These are phyloP conservation scores for Eulithis testata DNA, from an alignment of 2,888 invertebrate genomes.

Conservation along the genomic window DNA sequence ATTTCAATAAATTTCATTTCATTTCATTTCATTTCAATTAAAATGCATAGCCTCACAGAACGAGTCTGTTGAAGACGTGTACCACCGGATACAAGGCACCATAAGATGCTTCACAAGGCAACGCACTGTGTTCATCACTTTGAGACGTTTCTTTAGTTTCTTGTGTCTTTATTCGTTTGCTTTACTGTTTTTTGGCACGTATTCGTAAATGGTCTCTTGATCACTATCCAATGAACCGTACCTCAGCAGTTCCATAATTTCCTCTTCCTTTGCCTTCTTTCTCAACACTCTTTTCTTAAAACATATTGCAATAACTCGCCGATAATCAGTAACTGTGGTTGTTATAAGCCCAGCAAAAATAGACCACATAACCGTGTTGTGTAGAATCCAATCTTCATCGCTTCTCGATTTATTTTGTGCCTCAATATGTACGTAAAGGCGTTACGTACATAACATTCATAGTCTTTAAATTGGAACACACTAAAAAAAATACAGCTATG, in stretches of 20 bases:
- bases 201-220: constrained; percentile 51
- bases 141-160: too few relatives aligned
- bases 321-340: constrained; percentile 43
- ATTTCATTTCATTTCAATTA: too few relatives aligned
- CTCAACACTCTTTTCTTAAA: constrained; percentile 28
- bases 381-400: constrained; percentile 51
- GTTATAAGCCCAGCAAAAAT: constrained; percentile 42
- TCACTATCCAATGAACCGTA: constrained; percentile 47
- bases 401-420: constrained; percentile 40
- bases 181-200: constrained; percentile 34
- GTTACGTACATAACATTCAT: too few relatives aligned
- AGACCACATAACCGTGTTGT: constrained; percentile 57
- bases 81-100: too few relatives aligned
- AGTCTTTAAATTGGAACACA: too few relatives aligned
- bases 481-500: too few relatives aligned
- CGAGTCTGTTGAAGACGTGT: too few relatives aligned
- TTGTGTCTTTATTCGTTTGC: constrained; percentile 23
- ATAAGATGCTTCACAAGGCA: too few relatives aligned
- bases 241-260: constrained; percentile 46
- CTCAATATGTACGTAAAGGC: constrained; percentile 22
- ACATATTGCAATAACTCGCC: constrained; percentile 18
- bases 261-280: constrained; percentile 43
- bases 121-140: too few relatives aligned
- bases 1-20: too few relatives aligned
- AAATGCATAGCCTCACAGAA: too few relatives aligned